Evolutionary conservation across 1,140 invertebrate species (phyloP), one percentile per base, ranked within the genome.

Genomic region (Penaeus chinensis): DNA sequence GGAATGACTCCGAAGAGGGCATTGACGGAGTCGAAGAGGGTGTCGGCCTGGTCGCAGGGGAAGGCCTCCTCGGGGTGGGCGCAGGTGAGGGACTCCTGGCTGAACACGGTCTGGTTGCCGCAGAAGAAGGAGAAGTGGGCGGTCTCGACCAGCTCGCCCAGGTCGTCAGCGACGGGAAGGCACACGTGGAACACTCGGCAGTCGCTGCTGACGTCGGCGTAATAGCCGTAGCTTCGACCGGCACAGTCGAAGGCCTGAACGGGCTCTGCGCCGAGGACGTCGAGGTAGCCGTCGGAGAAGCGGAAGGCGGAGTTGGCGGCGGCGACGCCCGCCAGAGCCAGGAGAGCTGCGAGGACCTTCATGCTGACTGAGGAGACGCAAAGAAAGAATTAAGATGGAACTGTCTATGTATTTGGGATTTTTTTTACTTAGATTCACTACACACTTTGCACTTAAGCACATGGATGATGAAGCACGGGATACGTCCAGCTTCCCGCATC

Each of bases 81-180:
- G 78, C 86, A 87, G 80, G 80, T 87, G 76, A 86, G 77, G 47
- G 77, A 63, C 62, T 86, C 84, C 63, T 86, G 85, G 61, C 80
- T 87, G 80, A 87, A 87, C 66, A 87, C 80, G 4, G 86, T 87
- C 86, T 87, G 86, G 86, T 87, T 87, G 20, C 86, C 84, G 84
- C 76, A 80, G 22, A 80, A 24, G 84, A 80, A 80, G 77, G 76
- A 86, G 84, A 54, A 79, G 60, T 80, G 84, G 37, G 60, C 61
- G 32, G 61, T 86, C 76, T 66, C 62, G 11, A 71, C 27, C 2
- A 86, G 37, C 18, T 65, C 77, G 27, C 84, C 77, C 19, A n/a
- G 37, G 19, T 80, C 76, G 84, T 80, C 77, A 10, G 63, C 16
- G 63, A 86, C 80, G 63, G 84, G 84, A 24, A 86, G 74, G 47